These are phyloP conservation scores for Phytoseiulus persimilis DNA, from an alignment of 2,888 invertebrate genomes.

Conservation along the genomic window DNA sequence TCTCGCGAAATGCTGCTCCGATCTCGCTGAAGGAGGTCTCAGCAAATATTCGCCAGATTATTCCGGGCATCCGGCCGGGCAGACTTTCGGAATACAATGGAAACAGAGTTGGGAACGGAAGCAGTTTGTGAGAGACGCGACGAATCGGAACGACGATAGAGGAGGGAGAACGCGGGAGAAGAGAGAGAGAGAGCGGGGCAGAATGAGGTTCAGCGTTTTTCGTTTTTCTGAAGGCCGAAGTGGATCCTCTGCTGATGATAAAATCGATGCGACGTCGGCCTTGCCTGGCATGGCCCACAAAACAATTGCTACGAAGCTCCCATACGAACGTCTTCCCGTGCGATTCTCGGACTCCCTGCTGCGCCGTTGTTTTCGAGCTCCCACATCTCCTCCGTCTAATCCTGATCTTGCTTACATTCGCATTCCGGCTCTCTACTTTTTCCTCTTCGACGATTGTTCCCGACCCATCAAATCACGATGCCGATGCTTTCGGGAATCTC, in stretches of 20 bases:
- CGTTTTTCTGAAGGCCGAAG: background rate
- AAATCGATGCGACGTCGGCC: conserved; percentile 23
- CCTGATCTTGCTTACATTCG: background rate
- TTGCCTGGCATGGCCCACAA: background rate
- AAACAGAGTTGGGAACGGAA: background rate
- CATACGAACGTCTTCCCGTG: background rate
- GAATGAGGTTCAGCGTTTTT: background rate
- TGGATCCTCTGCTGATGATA: conserved; percentile 31
- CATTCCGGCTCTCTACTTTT: background rate
- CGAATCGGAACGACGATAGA: background rate
- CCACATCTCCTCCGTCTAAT: background rate
- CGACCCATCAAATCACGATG: no score
- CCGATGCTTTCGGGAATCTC: no score
- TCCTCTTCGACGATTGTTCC: no score
- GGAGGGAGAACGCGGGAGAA: background rate
- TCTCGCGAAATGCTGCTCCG: background rate
- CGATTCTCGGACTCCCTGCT: background rate
- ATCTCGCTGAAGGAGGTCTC: background rate
- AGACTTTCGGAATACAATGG: background rate
- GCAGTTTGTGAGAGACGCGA: background rate
- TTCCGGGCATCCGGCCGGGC: background rate
- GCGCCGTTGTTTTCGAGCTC: background rate
- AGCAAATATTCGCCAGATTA: background rate
- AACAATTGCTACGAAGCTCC: conserved; percentile 15
- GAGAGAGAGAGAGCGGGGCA: no score